These are phyloP conservation scores for Hirtodrosophila cameraria DNA, from an alignment of 2,888 invertebrate genomes.

Conservation along the genomic window DNA sequence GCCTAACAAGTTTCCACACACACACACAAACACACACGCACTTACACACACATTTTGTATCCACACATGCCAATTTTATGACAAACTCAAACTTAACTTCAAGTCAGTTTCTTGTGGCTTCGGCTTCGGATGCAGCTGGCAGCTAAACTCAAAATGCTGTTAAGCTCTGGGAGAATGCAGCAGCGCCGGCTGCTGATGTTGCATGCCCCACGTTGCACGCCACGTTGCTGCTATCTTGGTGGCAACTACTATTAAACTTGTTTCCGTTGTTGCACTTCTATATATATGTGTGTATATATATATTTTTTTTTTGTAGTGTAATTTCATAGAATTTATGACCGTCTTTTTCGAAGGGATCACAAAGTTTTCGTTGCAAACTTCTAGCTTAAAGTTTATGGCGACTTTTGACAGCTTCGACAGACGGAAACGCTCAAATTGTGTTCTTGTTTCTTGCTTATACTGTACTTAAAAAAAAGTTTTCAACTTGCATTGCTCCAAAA, in stretches of 20 bases:
- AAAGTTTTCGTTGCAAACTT: slow-evolving; percentile 49
- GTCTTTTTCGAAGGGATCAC: slow-evolving; percentile 68
- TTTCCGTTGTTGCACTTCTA: slow-evolving; percentile 61
- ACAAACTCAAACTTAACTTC: slow-evolving; percentile 57
- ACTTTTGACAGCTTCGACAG: slow-evolving; percentile 62
- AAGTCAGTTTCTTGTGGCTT: slow-evolving; percentile 34
- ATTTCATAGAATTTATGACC: slow-evolving; percentile 77
- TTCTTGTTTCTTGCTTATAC: not conserved
- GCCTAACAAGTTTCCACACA: slow-evolving; percentile 58
- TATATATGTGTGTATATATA: slow-evolving; percentile 6
- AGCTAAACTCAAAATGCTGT: slow-evolving; percentile 52
- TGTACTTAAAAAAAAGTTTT: no score
- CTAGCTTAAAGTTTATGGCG: slow-evolving; percentile 50
- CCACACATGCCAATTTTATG: slow-evolving; percentile 68
- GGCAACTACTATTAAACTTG: slow-evolving; percentile 76
- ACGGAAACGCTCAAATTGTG: slow-evolving; percentile 26
- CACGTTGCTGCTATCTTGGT: slow-evolving; percentile 26
- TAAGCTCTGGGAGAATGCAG: slow-evolving; percentile 37
- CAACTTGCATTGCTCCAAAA: no score
- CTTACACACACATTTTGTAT: slow-evolving; percentile 21
- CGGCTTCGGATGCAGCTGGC: slow-evolving; percentile 41
- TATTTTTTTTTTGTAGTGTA: slow-evolving; percentile 44
- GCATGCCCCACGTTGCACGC: slow-evolving; percentile 2
- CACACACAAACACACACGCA: slow-evolving; percentile 4
- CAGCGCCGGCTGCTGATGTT: slow-evolving; percentile 15